Base-by-base conservation (phyloP, 2,888 invertebrate species). In the Ephialtes manifestator region DNA sequence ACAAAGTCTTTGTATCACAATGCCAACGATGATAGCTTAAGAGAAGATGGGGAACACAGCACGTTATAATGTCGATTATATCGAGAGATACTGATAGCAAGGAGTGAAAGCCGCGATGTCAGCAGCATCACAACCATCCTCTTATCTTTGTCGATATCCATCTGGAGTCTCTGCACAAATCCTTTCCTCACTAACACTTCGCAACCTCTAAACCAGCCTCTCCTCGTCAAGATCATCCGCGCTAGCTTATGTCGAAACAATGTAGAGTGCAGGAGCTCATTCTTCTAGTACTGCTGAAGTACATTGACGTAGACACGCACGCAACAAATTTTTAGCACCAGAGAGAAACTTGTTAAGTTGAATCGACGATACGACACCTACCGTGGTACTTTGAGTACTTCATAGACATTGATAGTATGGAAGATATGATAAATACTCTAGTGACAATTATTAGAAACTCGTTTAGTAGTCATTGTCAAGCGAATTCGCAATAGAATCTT, bases 31-130 rank as follows among this genome's bases (percentile, higher is more conserved):
- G 46, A 74, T 51, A 48, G 53, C 35, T n/a, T n/a, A 77, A 68
- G 70, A 63, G 48, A 43, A 24, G 20, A 48, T 24, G 35, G 31
- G 48, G 13, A 63, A 35, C 20, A 84, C 79, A 80, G 85, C 72
- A 65, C 83, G 87, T 90, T 91, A 89, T 89, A 91, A 89, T 89
- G 88, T 85, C 87, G 91, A 90, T 91, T 92, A 90, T 90, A 91
- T 90, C 90, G 90, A 88, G 89, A 89, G 88, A 89, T 90, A 90
- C 91, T 92, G 92, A 91, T 92, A 90, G 89, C 79, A 87, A 85
- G 87, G 90, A 89, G 88, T 89, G 87, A 90, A 92, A 90, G 87
- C 87, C 24, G 86, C 71, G 51, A 76, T 88, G 91, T 92, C 92
- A 92, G 92, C 92, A 88, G 80, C 88, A 88, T n/a, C 89, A 85